Base-by-base conservation (phyloP, 2,113 vertebrate species). In the Haemorhous mexicanus region DNA sequence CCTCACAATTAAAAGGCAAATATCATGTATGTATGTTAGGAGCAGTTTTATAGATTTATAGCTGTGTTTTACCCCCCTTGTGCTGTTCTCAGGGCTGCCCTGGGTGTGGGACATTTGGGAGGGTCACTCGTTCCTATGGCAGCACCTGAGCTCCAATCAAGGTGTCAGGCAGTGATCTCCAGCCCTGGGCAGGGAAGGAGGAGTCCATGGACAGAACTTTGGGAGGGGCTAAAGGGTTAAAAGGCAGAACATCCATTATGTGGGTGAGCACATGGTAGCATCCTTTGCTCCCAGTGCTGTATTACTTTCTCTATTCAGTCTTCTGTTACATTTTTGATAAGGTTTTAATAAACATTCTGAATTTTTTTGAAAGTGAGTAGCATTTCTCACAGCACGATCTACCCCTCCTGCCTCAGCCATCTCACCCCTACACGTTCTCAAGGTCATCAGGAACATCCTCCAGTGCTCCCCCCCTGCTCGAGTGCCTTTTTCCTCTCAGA, bases 341-440 rank as follows among this genome's bases (percentile, higher is more conserved):
- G 33, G 22, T 35, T 58, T 59, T 35, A 35, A 16, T 35, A 59
- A 37, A 26, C 23, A 11, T 59, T 35, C 10, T 59, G 16, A 12
- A 8, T 26, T 17, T 6, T 35, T 37, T 37, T 37, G 23, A 17
- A 37, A 61, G 58, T 35, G 14, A 58, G 55, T 11, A 59, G 3
- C 22, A 37, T 61, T 37, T 37, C 58, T 61, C 58, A 61, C 24
- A 61, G 14, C 58, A 14, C 0, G 0, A 21, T 21, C 27, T 30
- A 47, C 8, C 30, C 30, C 32, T 67, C 5, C 5, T 49, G 9
- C 5, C 43, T 70, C 43, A 19, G 12, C 24, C 61, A 44, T 16
- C 55, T 43, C 56, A 56, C 2, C 43, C 59, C 17, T 47, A 7
- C 41, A 10, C 0, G 0, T 18, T 23, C 67, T 50, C 3, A 2